Base-by-base conservation (phyloP, 2,888 invertebrate genomes). In the Orchesella flavescens region DNA sequence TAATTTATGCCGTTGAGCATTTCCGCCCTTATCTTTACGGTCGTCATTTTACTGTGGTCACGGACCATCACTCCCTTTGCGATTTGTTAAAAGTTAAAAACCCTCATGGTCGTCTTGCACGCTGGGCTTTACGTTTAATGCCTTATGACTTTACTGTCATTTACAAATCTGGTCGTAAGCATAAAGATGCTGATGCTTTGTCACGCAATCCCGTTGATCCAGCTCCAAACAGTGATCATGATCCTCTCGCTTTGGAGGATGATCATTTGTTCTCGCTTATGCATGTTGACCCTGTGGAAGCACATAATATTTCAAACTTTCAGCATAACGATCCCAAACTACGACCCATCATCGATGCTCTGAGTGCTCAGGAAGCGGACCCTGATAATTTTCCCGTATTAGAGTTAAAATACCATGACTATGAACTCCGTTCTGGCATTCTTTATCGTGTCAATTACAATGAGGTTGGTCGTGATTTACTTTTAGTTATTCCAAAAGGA, bases 11-110 rank as follows among this genome's bases (percentile, higher is more conserved):
- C 0, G 75, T 90, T 23, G 80, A 87, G 24, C 87, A 89, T 71
- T 90, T 90, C 84, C 82, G 90, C 49, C 87, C 89, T 0, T 90
- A 90, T 61, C 55, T 90, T 0, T 84, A 89, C 9, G 90, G 90
- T 0, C 86, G 77, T 19, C 17, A 68, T 1, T 90, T 90, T 75
- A 88, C 87, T 74, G 87, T 90, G 9, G 75, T 89, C 1, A 90
- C 90, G 0, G 90, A 91, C 83, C 89, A 89, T 84, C 88, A 89
- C 53, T 84, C 89, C 1, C 76, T 90, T 0, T 57, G 83, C 23
- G 59, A 82, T 66, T 57, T 88, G 0, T 63, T 85, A 7, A 86
- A 80, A 19, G 66, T 86, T 9, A 85, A 86, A 23, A 77, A 85
- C 34, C 83, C 84, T 10, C 65, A 81, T 19, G 83, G 83, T 0